phyloP scores from a whole-genome alignment of 2,888 invertebrate genomes.

The Diploptera punctata region DNA sequence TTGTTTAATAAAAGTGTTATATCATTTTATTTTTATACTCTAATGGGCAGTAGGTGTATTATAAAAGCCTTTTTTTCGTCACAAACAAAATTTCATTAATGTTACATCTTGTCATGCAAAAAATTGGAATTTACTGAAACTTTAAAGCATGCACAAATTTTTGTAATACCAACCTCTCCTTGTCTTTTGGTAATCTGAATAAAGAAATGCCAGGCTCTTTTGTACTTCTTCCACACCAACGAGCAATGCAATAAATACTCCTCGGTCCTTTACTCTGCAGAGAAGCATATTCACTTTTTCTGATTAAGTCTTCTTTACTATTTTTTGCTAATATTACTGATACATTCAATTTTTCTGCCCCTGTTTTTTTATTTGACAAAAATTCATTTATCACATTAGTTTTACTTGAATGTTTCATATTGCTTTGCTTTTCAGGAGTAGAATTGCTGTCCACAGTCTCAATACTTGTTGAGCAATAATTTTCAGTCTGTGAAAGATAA shows the following conservation, averaged over 20 bases:
- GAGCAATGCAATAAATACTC: slow-evolving; percentile 37
- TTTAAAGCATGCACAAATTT: background rate
- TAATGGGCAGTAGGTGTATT: background rate
- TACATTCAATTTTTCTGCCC: too few species aligned
- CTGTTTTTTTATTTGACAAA: too few species aligned
- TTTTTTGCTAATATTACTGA: too few species aligned
- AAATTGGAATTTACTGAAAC: too few species aligned
- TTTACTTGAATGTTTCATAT: too few species aligned
- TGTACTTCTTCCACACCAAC: slow-evolving; percentile 37
- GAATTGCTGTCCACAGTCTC: too few species aligned
- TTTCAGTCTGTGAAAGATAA: too few species aligned
- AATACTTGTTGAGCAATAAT: too few species aligned
- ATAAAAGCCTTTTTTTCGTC: background rate
- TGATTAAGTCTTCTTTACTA: background rate
- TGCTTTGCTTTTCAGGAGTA: too few species aligned
- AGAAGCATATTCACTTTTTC: background rate
- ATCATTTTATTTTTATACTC: background rate
- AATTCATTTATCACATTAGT: too few species aligned
- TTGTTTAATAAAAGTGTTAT: background rate
- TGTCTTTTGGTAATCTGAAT: slow-evolving; percentile 33
- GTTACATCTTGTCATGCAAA: too few species aligned
- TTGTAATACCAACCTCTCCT: slow-evolving; percentile 7
- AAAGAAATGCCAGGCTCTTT: slow-evolving; percentile 25
- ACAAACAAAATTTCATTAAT: background rate
- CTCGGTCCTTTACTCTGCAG: background rate